Evolutionary conservation across 2,113 vertebrate species (phyloP).

Genomic region (Tachysurus vachellii): DNA sequence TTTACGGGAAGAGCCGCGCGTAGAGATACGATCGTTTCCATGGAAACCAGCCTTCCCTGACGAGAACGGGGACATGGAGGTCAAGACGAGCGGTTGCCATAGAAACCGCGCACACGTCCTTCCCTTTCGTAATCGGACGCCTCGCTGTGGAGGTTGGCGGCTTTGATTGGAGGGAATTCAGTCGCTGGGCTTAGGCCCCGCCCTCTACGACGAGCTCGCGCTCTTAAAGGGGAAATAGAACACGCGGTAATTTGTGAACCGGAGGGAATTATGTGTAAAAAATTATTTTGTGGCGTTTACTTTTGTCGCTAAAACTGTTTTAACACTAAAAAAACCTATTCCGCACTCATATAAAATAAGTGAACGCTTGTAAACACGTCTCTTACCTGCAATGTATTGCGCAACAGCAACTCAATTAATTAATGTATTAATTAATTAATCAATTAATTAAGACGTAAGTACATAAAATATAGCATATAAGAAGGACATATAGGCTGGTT

Average conservation of each 20-base stretch:
- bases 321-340: background rate
- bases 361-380: background rate
- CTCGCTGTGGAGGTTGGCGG: conserved; percentile 45
- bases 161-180: conserved; percentile 62
- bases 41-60: conserved; percentile 59
- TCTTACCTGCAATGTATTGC: background rate
- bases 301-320: background rate
- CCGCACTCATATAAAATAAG: too few relatives aligned
- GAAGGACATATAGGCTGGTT: background rate
- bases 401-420: background rate
- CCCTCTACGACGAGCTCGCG: conserved; percentile 38
- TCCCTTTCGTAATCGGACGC: conserved; percentile 48
- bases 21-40: conserved; percentile 58
- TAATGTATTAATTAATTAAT: background rate
- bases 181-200: conserved; percentile 54
- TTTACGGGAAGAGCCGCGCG: conserved; percentile 59
- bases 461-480: background rate
- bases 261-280: background rate
- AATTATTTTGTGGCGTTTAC: background rate
- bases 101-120: conserved; percentile 60
- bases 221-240: conserved; percentile 62
- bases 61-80: conserved; percentile 57
- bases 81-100: conserved; percentile 62
- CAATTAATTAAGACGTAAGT: background rate
- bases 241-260: background rate